phyloP scores from a whole-genome alignment of 2,113 vertebrate genomes.

The Cryptotis parvus region DNA sequence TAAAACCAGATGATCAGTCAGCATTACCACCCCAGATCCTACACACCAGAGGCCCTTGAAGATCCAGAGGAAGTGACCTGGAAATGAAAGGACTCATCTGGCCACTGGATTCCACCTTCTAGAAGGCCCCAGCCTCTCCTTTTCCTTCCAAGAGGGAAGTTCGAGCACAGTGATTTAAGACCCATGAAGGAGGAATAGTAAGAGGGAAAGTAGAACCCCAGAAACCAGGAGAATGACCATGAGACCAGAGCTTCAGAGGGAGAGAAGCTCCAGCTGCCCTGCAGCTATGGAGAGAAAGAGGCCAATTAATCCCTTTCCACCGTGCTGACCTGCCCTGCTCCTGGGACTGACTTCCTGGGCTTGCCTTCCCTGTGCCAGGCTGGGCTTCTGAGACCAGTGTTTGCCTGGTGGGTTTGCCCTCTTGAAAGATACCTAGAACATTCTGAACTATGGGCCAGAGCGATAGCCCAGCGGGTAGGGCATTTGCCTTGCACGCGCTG shows the following conservation, averaged over 20 bases:
- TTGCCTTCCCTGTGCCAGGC: background rate
- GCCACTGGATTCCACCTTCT: background rate
- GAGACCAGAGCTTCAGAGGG: too few relatives aligned
- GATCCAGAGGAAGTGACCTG: background rate
- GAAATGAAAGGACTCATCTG: background rate
- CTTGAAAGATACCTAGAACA: background rate
- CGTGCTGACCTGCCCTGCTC: background rate
- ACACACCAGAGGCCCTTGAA: background rate
- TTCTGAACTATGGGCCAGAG: background rate
- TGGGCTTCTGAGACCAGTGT: background rate
- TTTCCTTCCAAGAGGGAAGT: background rate
- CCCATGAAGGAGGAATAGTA: background rate
- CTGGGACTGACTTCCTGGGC: background rate
- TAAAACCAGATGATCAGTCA: background rate
- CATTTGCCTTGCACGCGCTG: too few relatives aligned
- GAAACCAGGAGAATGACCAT: background rate
- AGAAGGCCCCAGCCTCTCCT: background rate
- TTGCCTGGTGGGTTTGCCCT: background rate
- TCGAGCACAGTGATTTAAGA: background rate
- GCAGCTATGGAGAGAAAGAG: background rate
- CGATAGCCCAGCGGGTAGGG: too few relatives aligned
- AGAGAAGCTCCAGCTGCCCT: too few relatives aligned
- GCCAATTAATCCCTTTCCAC: background rate
- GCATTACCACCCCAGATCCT: background rate
- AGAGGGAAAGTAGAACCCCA: background rate